These are phyloP conservation scores for Oreohelix idahoensis DNA, from an alignment of 1,140 invertebrate genomes.

Conservation along the genomic window DNA sequence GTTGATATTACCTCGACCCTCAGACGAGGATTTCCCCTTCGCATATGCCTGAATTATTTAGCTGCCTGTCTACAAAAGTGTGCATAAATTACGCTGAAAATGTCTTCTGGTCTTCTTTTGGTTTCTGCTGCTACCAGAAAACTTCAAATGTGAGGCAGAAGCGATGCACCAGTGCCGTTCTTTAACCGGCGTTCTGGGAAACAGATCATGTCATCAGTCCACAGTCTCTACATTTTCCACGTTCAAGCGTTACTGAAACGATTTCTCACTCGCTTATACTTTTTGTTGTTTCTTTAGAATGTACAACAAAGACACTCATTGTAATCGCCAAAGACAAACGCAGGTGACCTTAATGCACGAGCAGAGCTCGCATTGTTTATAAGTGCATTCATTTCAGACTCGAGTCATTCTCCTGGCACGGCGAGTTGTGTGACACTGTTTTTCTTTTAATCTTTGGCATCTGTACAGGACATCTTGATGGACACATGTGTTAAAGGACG, in stretches of 20 bases:
- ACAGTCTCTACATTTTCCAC: not conserved
- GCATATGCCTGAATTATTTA: conserved; percentile 3
- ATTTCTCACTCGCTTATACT: too few species aligned
- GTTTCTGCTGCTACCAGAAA: not conserved
- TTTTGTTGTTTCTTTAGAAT: too few species aligned
- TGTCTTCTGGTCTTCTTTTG: not conserved
- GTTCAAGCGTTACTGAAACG: too few species aligned
- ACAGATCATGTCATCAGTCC: not conserved
- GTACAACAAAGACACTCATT: not conserved
- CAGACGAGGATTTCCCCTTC: not conserved
- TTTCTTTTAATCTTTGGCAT: too few species aligned
- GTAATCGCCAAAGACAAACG: not conserved
- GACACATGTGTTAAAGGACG: too few species aligned
- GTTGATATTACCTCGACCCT: not conserved
- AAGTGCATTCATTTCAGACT: too few species aligned
- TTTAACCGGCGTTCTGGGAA: not conserved
- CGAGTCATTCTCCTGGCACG: too few species aligned
- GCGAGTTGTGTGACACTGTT: too few species aligned
- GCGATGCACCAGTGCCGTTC: not conserved
- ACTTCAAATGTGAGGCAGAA: not conserved
- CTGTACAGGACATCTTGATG: too few species aligned
- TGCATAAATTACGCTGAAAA: not conserved
- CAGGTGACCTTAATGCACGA: not conserved
- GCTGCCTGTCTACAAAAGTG: not conserved
- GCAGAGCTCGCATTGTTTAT: not conserved